Base-by-base conservation (phyloP, 2,797 vertebrate species). In the Novumbra hubbsi region DNA sequence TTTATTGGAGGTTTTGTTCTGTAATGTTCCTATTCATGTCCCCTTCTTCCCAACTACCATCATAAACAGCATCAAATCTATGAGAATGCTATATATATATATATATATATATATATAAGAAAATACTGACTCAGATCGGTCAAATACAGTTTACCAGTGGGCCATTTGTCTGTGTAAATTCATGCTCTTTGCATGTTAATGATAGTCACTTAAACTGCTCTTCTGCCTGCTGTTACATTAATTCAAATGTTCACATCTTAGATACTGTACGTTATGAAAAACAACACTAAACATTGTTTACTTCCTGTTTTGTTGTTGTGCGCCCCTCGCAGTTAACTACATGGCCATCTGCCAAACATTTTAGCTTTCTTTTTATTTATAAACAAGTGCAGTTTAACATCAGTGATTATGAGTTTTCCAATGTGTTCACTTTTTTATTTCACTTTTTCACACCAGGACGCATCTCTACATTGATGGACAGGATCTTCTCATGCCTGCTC, bases 161-260 rank as follows among this genome's bases (percentile, higher is more conserved):
- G 87, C 84, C 81, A 92, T 90, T 91, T 91, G 72, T 55, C 85
- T 80, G 41, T 68, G 85, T 80, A 80, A 80, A 90, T 90, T 85
- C 81, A 85, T 88, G 88, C 82, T 81, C 79, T 48, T 75, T 78
- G 84, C 78, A 83, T 83, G 70, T 77, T 87, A 86, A 88, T 78
- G 79, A 91, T 90, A 92, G 89, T 92, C 89, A 86, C 80, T 90
- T 89, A 86, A 92, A 91, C 86, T 80, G 83, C 82, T 85, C 78
- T 85, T 75, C 52, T 79, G 74, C 75, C 60, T 76, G 76, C 77
- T 83, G 85, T 80, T 81, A 81, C 79, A 75, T 72, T 71, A 76
- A 66, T 86, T 78, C 60, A 82, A 84, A 83, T 72, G 73, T 72
- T 81, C 80, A 86, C 78, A 75, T 77, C 82, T 82, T 62, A 72